Base-by-base conservation (phyloP, 2,888 invertebrate genomes). In the Calameuta filiformis region DNA sequence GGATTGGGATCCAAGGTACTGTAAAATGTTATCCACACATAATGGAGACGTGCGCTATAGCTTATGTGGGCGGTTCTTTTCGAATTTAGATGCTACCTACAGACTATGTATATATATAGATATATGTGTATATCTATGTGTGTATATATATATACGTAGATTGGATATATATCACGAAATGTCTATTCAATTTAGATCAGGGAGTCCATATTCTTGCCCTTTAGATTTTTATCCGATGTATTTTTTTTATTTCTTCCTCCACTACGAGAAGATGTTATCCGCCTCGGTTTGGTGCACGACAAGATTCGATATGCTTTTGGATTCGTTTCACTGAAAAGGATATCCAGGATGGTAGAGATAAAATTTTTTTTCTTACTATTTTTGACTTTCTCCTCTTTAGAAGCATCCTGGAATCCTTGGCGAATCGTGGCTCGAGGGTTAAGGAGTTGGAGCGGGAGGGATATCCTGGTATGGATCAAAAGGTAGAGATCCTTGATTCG, bases 161-260 rank as follows among this genome's bases (percentile, higher is more conserved):
- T 11, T 11, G 71, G 77, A 78, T 73, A 79, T 79, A 80, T 73
- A 76, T 76, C 78, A 78, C 81, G 79, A 75, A 76, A 81, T 80
- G 80, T 69, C 77, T 76, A 81, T 81, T 80, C 81, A 77, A 56
- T 56, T 56, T 56, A 56, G 56, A 56, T 56, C 56, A 56, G 56
- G 23, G 56, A 56, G 9, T 56, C 15, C 56, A 56, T 56, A 56
- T 56, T 56, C 56, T 23, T 56, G 56, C 56, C 23, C 56, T 56
- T 56, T 23, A 56, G 56, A 56, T 56, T 56, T 56, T 56, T 23
- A 56, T 56, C 56, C 23, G 56, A 56, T 23, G 23, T 23, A 23
- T 23, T 23, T 56, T 37, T 33, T 56, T 56, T 23, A 56, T 56
- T 56, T 56, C 23, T 56, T 56, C 9, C 23, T 23, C 56, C 23